A percentile compares a stretch with the other conserved stretches of the same genome.
Conservation (phyloP, 2,797 vertebrate species). For the Notolepis coatsorum region DNA sequence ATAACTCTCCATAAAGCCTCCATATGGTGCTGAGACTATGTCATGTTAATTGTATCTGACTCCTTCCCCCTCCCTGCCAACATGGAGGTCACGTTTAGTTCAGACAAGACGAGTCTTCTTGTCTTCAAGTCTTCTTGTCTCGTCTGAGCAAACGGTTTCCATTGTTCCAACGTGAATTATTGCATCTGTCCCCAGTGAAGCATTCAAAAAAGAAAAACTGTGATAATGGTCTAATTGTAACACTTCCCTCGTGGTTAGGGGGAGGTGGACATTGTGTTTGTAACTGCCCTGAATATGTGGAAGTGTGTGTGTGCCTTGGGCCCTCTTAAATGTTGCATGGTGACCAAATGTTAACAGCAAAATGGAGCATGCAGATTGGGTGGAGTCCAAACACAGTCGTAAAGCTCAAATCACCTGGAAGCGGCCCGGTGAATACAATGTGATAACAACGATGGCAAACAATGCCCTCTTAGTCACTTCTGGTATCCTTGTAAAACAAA, state of each 20-base stretch:
- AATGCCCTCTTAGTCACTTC: conserved; percentile 47
- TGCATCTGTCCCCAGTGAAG: conserved; percentile 56
- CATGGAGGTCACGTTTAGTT: conserved; percentile 41
- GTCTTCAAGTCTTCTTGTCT: background rate
- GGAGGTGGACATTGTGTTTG: conserved; percentile 29
- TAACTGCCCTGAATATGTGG: conserved; percentile 52
- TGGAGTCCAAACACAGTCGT: conserved; percentile 48
- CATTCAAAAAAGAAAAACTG: conserved; percentile 24
- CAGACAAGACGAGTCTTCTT: conserved; percentile 1
- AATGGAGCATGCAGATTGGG: conserved; percentile 38
- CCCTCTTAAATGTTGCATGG: conserved; percentile 56
- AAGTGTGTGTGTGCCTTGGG: conserved; percentile 43
- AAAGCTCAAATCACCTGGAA: conserved; percentile 59
- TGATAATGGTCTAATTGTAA: conserved; percentile 51
- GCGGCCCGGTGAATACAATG: conserved; percentile 50
- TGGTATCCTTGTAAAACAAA: conserved; percentile 45
- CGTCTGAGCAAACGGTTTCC: background rate
- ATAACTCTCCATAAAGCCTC: no score
- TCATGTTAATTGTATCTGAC: conserved; percentile 13
- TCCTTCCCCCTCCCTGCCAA: background rate
- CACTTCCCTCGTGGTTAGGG: conserved; percentile 42
- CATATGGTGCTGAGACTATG: conserved; percentile 7
- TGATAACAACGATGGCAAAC: conserved; percentile 58
- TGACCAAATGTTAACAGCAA: conserved; percentile 52
- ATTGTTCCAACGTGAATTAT: conserved; percentile 26